Base-by-base conservation (phyloP, 2,888 invertebrate species). In the Hyles lineata region DNA sequence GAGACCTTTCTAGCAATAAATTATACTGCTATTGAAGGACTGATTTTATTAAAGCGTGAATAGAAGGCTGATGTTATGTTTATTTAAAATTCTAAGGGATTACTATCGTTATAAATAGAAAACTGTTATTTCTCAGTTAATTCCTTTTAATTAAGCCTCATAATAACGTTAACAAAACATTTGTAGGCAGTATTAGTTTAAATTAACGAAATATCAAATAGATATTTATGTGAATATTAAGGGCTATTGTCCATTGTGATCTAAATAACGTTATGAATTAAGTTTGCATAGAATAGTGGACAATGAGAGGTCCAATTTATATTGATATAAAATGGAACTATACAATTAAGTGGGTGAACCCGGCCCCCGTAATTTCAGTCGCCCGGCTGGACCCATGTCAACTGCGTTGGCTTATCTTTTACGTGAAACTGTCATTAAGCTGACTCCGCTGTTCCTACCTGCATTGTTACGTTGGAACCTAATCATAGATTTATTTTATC, bases 321-420 rank as follows among this genome's bases (percentile, higher is more conserved):
- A 81, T 76, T 73, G 76, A 76, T 78, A 73, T 76, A 71, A 69
- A 50, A 50, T 17, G 50, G 23, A 67, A 67, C 63, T 35, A 9
- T 15, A 43, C 43, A 63, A 43, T 63, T 63, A 63, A 63, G 15
- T 50, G 23, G 21, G 50, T 50, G 23, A 50, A 43, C 23, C 17
- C 21, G 21, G 21, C 89, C 89, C 84, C 81, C 82, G 87, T 87
- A 90, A 91, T 92, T 90, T 89, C 88, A 87, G 86, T 85, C 86
- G 86, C 84, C 85, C 79, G 79, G 79, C 78, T 76, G 82, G 85
- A 91, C 91, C 92, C 92, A 90, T 90, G 89, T 92, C 90, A 90
- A 88, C 88, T 87, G 80, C 79, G 79, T 74, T 75, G 76, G 81
- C 86, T 88, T 89, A 89, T 89, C 89, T 88, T 86, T 85, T 85